These are phyloP conservation scores for Entomyzon cyanotis DNA, from an alignment of 2,113 vertebrate species.

Conservation along the genomic window DNA sequence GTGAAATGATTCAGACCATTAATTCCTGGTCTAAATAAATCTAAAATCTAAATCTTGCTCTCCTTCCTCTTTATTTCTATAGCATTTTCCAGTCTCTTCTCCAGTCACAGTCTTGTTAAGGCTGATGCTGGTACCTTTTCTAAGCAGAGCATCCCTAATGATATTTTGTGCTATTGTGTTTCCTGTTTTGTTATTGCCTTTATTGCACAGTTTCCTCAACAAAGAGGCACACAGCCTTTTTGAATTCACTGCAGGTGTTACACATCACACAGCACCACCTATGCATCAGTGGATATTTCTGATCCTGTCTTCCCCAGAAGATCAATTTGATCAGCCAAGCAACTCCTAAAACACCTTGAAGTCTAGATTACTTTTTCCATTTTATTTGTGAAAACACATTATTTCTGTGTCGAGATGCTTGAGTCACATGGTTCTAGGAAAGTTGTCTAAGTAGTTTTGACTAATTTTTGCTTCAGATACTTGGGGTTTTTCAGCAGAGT, in stretches of 20 bases:
- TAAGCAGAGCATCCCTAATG: background rate
- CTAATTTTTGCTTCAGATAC: conserved; percentile 9
- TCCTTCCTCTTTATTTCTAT: background rate
- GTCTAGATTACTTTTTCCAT: background rate
- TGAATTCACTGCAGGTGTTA: background rate
- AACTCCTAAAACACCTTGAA: background rate
- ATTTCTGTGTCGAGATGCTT: background rate
- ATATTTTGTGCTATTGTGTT: background rate
- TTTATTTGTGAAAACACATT: background rate
- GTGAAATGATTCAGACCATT: background rate
- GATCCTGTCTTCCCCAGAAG: background rate
- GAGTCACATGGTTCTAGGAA: background rate
- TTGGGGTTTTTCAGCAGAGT: background rate
- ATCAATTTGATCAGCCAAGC: background rate
- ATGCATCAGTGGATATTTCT: background rate
- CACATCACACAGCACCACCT: background rate
- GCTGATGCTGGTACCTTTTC: background rate
- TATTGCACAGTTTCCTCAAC: background rate
- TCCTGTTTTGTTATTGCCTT: background rate
- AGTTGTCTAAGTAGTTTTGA: conserved; percentile 25
- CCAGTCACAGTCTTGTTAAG: background rate
- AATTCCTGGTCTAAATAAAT: background rate
- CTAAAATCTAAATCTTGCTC: background rate
- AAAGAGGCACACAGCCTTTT: background rate
- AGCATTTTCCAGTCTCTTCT: background rate